Evolutionary conservation across 2,797 vertebrate genomes (phyloP), one percentile per base, ranked within the genome.

Genomic region (Takifugu rubripes): DNA sequence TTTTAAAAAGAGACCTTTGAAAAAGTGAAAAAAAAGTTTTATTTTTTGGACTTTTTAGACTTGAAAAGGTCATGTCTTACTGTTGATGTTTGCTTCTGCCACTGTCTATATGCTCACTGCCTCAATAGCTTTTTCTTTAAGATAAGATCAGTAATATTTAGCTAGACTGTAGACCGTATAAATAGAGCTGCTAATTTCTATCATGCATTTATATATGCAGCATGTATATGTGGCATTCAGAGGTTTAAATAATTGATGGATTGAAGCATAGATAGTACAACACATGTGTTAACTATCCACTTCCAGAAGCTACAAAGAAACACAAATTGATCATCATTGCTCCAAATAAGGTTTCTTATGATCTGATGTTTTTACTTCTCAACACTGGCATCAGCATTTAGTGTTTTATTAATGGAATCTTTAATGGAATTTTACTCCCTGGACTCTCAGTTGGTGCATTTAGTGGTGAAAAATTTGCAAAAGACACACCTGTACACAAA

Each of bases 331-430:
- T 52, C 77, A 58, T 81, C 75, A 73, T 49, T 1, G 15, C 47
- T 67, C 73, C 82, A 77, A 76, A 69, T 54, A 48, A 49, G 54
- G 48, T 56, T 74, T 40, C 36, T 40, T 40, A 11, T 40, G 36
- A 40, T 40, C 12, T 40, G 12, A 40, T 40, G 36, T 40, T 40
- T 14, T 40, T 40, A 52, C 63, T 74, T 74, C 54, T 66, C 52
- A 53, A 63, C 61, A 54, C 66, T 82, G 73, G 71, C 74, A 71
- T 40, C 61, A 15, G 57, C 17, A 56, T 48, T 52, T 51, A 46
- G 77, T 76, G 65, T 66, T 68, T 74, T 59, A 68, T 79, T 5
- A 78, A 57, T 62, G 64, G 53, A 75, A 70, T 21, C 21, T 21
- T 21, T 21, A 21, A 21, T 21, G 21, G 21, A 21, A 21, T 21